Evolutionary conservation across 2,888 invertebrate genomes (phyloP), one percentile per base, ranked within the genome.

Genomic region (Thymelicus sylvestris): DNA sequence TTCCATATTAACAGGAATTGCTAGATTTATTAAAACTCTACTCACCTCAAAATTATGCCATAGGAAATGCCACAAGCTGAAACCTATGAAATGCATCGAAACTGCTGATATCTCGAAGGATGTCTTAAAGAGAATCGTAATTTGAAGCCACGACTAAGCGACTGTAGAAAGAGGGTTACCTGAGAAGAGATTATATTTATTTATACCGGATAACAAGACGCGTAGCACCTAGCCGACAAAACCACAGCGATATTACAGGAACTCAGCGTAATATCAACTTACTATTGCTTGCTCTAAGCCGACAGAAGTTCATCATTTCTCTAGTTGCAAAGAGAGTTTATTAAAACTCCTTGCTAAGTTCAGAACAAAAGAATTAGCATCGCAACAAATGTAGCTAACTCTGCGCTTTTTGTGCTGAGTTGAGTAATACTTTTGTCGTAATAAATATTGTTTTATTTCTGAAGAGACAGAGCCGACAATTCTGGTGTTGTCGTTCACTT

Each of bases 321-420:
- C 59, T 19, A 60, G 39, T 10, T 15, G 57, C 48, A 60, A 52
- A 57, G 72, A 70, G 66, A 72, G 72, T 72, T 63, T 73, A 73
- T 73, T 74, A 74, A 74, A 74, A 73, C 67, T 74, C 64, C 73
- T 70, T 72, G 74, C 70, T 74, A 67, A 67, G 73, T 72, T 50
- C 44, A 59, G 70, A 73, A 70, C 73, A 72, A 73, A 73, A 72
- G 73, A 73, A 71, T 67, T 73, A 72, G 70, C 73, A 72, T 48
- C 44, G 66, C 70, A 31, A 70, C 70, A 52, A 70, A 70, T 60
- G 59, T 19, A 64, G 64, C 69, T 69, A 65, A 65, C 65, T 70
- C 60, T 24, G 65, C 64, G 69, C 70, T 70, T 70, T 65, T 70
- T 70, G 70, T 52, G 59, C 60, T 70, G 69, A 65, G 50, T 60